These are phyloP conservation scores for Zootoca vivipara DNA, from an alignment of 2,113 vertebrate genomes.

Conservation along the genomic window DNA sequence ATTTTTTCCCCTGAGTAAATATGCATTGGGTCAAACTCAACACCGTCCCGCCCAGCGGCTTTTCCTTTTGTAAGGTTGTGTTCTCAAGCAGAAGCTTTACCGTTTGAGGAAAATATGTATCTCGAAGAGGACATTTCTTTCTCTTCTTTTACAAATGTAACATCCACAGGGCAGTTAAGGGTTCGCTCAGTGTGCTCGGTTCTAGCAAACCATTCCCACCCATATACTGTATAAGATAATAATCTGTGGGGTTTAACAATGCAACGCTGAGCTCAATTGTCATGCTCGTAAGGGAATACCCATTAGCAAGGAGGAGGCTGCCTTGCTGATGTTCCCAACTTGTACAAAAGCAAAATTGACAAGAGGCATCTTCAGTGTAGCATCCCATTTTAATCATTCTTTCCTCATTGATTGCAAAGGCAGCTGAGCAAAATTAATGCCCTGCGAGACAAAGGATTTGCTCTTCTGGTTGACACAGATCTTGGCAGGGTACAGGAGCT, in stretches of 20 bases:
- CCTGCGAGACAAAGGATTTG: background rate
- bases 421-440: background rate
- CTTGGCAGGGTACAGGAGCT: background rate
- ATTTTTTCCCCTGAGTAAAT: background rate
- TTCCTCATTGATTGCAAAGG: background rate
- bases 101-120: background rate
- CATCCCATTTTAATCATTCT: rapidly evolving
- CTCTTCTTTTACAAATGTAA: background rate
- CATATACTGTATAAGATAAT: background rate
- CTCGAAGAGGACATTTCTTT: background rate
- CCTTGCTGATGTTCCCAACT: background rate
- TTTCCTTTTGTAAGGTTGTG: background rate
- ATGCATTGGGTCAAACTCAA: background rate
- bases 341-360: rapidly evolving
- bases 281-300: rapidly evolving
- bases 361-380: background rate
- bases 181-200: background rate
- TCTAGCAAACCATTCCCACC: background rate
- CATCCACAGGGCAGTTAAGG: background rate
- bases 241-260: background rate
- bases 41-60: no score
- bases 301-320: rapidly evolving
- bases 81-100: background rate
- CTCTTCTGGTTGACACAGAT: background rate
- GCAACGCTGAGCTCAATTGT: rapidly evolving